These are phyloP conservation scores for Rhea pennata DNA, from an alignment of 2,113 vertebrate genomes.

Conservation along the genomic window DNA sequence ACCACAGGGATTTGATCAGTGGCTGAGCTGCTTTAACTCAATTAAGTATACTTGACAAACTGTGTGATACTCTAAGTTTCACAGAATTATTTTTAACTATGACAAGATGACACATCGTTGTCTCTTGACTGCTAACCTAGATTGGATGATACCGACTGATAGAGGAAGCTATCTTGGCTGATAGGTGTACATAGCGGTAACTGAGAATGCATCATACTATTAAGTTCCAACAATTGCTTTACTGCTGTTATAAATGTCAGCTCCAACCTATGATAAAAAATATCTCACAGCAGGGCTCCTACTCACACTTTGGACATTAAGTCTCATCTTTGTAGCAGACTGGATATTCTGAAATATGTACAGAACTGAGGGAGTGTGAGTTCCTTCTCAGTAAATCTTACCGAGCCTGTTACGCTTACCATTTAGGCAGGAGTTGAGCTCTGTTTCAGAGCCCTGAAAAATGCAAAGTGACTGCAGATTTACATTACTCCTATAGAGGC, in stretches of 20 bases:
- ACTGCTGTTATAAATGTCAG: conserved; percentile 68
- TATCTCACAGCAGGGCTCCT: conserved; percentile 56
- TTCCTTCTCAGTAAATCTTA: neutral
- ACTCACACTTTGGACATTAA: conserved; percentile 34
- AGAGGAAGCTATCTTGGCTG: conserved; percentile 13
- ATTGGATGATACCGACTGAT: conserved; percentile 47
- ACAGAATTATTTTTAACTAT: conserved; percentile 60
- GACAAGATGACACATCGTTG: conserved; percentile 58
- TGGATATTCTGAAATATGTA: conserved; percentile 29
- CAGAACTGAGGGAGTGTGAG: neutral
- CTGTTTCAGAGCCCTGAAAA: neutral
- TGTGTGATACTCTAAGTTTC: conserved; percentile 36
- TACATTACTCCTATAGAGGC: neutral
- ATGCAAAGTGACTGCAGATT: neutral
- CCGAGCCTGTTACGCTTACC: neutral
- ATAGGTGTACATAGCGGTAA: conserved; percentile 31
- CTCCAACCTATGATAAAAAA: conserved; percentile 41
- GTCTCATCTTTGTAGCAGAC: conserved; percentile 28
- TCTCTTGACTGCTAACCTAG: conserved; percentile 55
- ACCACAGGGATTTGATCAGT: conserved; percentile 45
- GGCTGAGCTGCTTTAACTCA: conserved; percentile 51
- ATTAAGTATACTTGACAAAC: conserved; percentile 58
- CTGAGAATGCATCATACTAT: conserved; percentile 46
- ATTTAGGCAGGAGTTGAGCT: neutral
- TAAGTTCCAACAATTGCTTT: conserved; percentile 60